These are phyloP conservation scores for Holotrichia oblita DNA, from an alignment of 1,140 invertebrate species.

Conservation along the genomic window DNA sequence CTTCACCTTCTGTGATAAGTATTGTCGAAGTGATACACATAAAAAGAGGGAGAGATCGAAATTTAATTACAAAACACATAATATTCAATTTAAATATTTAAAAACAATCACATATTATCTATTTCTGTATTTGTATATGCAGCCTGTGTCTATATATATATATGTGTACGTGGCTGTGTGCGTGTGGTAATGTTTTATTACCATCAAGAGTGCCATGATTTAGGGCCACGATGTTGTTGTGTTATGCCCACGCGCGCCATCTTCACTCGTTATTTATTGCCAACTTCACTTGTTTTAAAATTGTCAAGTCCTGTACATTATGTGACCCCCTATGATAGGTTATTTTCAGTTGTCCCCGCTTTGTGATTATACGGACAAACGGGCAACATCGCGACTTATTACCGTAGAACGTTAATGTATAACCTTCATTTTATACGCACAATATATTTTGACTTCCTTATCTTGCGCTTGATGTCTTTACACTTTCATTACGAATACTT, in stretches of 20 bases:
- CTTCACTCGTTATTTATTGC: slow-evolving; percentile 57
- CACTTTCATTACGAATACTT: neutral
- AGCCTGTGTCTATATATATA: neutral
- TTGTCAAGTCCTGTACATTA: slow-evolving; percentile 50
- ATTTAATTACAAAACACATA: no score
- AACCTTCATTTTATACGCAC: slow-evolving; percentile 28
- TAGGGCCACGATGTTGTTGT: slow-evolving; percentile 56
- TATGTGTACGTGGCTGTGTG: neutral
- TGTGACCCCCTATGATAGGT: slow-evolving; percentile 38
- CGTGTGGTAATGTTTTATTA: slow-evolving; percentile 46
- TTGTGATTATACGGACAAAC: neutral
- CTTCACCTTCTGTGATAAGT: no score
- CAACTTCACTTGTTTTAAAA: slow-evolving; percentile 56
- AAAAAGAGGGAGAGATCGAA: no score
- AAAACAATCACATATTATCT: no score
- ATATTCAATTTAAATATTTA: no score
- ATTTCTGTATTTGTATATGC: neutral
- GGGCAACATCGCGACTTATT: neutral
- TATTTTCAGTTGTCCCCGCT: slow-evolving; percentile 31
- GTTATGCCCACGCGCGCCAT: slow-evolving; percentile 58
- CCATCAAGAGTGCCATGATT: slow-evolving; percentile 56
- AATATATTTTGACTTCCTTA: slow-evolving; percentile 26
- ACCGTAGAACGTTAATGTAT: neutral
- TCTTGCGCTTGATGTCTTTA: neutral
- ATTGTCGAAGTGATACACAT: no score